These are phyloP conservation scores for Andrena flavipes DNA, from an alignment of 2,888 invertebrate species.

Conservation along the genomic window DNA sequence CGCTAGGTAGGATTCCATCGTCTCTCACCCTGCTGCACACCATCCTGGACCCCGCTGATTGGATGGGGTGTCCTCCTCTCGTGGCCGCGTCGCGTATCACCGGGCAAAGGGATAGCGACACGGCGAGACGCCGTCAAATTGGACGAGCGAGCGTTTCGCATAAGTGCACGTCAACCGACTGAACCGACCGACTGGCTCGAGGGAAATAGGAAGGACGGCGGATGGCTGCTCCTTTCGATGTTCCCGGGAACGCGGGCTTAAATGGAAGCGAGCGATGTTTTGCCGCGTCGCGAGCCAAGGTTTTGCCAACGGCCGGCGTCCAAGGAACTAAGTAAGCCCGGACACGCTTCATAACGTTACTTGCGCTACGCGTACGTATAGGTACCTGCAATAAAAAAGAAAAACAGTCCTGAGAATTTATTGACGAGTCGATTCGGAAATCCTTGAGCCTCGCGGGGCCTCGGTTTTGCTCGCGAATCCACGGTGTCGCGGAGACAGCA, in stretches of 20 bases:
- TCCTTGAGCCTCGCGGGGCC: conserved; percentile 14
- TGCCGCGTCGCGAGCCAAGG: conserved; percentile 9
- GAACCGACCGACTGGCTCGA: conserved; percentile 6
- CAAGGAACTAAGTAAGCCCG: conserved; percentile 27
- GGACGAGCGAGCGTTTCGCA: conserved; percentile 17
- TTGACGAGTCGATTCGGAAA: conserved; percentile 51
- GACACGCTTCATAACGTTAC: conserved; percentile 31
- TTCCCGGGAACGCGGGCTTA: conserved; percentile 30
- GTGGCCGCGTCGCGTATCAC: too few species aligned
- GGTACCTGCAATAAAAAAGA: conserved; percentile 9
- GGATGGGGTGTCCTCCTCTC: conserved; percentile 40
- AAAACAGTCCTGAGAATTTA: conserved; percentile 31
- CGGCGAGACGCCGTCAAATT: conserved; percentile 13
- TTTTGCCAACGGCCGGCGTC: conserved; percentile 26
- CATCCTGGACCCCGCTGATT: conserved; percentile 54
- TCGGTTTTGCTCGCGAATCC: conserved; percentile 34
- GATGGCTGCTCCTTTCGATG: conserved; percentile 6
- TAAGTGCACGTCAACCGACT: conserved; percentile 23
- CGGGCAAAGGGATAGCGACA: background rate
- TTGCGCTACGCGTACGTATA: conserved; percentile 7
- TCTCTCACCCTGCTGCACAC: conserved; percentile 23
- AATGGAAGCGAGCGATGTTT: conserved; percentile 45
- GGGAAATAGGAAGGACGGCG: background rate
- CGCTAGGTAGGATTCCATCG: conserved; percentile 28
- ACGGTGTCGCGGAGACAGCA: conserved; percentile 3